Conservation (phyloP, 2,113 vertebrate genomes). For the Pluvialis apricaria region DNA sequence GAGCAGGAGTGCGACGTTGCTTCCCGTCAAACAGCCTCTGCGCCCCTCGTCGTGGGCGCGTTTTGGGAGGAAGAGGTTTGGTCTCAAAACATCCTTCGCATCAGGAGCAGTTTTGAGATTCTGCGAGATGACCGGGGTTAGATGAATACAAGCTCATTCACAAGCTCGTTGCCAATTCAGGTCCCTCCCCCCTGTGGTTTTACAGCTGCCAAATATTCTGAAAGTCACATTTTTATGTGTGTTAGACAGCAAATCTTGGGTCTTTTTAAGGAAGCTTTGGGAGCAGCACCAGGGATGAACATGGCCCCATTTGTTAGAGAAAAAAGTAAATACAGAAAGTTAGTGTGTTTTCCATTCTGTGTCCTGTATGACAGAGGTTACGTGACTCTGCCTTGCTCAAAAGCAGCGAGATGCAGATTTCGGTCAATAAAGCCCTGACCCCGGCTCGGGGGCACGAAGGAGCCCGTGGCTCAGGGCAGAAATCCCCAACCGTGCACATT, state of each 20-base stretch:
- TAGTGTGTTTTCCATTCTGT: background rate
- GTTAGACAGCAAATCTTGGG: background rate
- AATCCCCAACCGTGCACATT: background rate
- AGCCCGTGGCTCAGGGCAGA: background rate
- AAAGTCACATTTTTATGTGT: background rate
- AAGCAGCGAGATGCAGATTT: background rate
- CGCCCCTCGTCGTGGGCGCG: accelerated
- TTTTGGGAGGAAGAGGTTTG: background rate
- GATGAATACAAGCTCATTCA: conserved; percentile 8
- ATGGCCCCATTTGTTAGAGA: background rate
- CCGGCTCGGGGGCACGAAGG: background rate
- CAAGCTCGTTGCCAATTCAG: background rate
- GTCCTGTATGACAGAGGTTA: background rate
- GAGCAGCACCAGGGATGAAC: background rate
- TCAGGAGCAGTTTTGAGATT: background rate
- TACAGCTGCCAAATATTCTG: background rate
- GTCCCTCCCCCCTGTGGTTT: background rate
- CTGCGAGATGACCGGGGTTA: background rate
- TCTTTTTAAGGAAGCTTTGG: background rate
- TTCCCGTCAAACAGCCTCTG: background rate
- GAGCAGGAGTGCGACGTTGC: accelerated
- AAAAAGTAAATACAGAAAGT: background rate
- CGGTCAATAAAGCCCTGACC: background rate
- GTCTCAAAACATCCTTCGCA: background rate
- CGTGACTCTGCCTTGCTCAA: background rate